Conservation (phyloP, 2,888 invertebrate species). For the Serrognathus titanus region DNA sequence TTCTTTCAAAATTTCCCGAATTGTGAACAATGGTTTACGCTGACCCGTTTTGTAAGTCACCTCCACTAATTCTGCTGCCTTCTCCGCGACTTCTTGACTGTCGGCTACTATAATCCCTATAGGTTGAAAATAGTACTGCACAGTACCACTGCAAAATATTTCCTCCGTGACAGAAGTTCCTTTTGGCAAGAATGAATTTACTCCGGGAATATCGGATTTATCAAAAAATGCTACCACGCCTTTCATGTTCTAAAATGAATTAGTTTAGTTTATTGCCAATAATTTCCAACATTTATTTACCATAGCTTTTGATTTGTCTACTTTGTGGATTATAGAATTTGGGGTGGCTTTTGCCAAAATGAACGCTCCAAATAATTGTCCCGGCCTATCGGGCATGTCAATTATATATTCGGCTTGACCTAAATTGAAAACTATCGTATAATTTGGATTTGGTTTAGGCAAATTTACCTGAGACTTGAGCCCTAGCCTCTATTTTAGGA, state of each 20-base stretch:
- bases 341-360: slow-evolving; percentile 59
- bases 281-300: slow-evolving; percentile 46
- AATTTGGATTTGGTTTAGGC: background rate
- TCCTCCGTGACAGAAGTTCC: slow-evolving; percentile 44
- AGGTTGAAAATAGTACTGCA: slow-evolving; percentile 69
- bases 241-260: slow-evolving; percentile 53
- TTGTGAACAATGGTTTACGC: slow-evolving; percentile 47
- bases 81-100: slow-evolving; percentile 56
- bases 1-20: slow-evolving; percentile 53
- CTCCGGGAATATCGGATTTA: slow-evolving; percentile 68
- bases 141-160: slow-evolving; percentile 52
- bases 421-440: slow-evolving; percentile 34
- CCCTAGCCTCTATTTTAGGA: slow-evolving; percentile 58
- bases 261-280: background rate
- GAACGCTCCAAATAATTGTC: slow-evolving; percentile 70
- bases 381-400: slow-evolving; percentile 63
- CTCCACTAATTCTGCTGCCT: slow-evolving; percentile 57
- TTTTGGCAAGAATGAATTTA: slow-evolving; percentile 56
- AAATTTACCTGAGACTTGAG: slow-evolving; percentile 55
- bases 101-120: slow-evolving; percentile 71
- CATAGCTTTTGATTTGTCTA: slow-evolving; percentile 65
- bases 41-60: slow-evolving; percentile 53
- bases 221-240: slow-evolving; percentile 65
- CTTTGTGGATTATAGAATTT: slow-evolving; percentile 57
- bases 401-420: slow-evolving; percentile 78